phyloP scores from a whole-genome alignment of 2,888 invertebrate genomes.

The Sphecodes monilicornis region DNA sequence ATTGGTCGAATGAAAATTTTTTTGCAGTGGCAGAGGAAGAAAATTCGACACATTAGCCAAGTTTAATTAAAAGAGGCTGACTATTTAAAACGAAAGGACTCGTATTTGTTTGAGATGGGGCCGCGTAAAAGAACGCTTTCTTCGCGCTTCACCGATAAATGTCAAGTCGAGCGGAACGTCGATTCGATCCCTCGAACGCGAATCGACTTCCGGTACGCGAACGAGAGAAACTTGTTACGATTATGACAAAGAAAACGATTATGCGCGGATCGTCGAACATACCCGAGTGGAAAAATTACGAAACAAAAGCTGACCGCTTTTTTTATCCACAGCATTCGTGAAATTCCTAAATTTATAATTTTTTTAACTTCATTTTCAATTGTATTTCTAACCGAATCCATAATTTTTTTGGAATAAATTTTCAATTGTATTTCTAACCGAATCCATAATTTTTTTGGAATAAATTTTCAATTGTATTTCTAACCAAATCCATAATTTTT shows the following conservation, averaged over 20 bases:
- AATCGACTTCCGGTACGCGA: constrained; percentile 3
- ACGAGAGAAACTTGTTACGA: constrained; percentile 5
- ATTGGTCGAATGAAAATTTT: not conserved
- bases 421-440: too few species aligned
- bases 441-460: too few species aligned
- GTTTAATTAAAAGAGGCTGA: not conserved
- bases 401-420: too few species aligned
- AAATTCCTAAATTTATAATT: too few species aligned
- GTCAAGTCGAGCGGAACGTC: constrained; percentile 9
- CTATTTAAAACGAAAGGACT: not conserved
- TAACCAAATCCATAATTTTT: too few species aligned
- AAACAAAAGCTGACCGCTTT: not conserved
- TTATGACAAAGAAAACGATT: constrained; percentile 6
- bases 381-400: too few species aligned
- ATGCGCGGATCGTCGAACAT: not conserved
- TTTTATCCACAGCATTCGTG: not conserved
- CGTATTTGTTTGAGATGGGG: not conserved
- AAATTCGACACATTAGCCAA: not conserved
- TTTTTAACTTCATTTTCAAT: too few species aligned
- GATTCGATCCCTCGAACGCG: constrained; percentile 9
- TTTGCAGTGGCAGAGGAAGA: not conserved
- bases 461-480: too few species aligned
- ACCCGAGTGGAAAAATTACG: not conserved
- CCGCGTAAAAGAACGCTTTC: not conserved
- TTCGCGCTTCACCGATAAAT: not conserved